Conservation (phyloP, 2,113 vertebrate genomes). For the Leptodactylus fuscus region DNA sequence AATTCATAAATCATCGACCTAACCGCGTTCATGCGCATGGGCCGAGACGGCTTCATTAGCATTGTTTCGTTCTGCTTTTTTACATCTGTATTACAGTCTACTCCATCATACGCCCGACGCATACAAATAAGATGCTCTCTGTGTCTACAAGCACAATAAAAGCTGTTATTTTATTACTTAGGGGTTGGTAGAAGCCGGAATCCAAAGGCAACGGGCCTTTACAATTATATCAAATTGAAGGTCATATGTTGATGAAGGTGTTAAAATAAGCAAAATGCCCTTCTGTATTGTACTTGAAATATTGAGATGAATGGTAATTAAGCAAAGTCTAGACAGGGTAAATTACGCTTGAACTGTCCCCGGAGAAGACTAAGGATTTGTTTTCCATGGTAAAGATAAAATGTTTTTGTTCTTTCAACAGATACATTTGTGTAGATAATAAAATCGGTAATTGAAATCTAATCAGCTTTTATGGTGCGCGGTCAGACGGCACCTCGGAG, state of each 20-base stretch:
- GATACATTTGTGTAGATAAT: constrained; percentile 39
- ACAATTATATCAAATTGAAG: constrained; percentile 26
- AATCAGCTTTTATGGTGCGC: not conserved
- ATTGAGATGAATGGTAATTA: constrained; percentile 40
- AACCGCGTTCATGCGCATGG: not conserved
- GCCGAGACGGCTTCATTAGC: not conserved
- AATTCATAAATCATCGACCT: not conserved
- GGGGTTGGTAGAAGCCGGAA: not conserved
- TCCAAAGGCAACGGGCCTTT: not conserved
- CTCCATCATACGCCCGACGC: not conserved
- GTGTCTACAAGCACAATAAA: not conserved
- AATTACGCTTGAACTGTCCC: constrained; percentile 41
- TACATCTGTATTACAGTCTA: not conserved
- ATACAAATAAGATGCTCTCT: constrained; percentile 14
- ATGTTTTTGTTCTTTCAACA: constrained; percentile 33
- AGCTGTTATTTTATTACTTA: constrained; percentile 12
- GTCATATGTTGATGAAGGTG: constrained; percentile 38
- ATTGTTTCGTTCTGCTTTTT: not conserved
- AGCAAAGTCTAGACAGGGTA: constrained; percentile 34
- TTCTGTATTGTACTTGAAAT: constrained; percentile 35
- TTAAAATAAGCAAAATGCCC: constrained; percentile 40
- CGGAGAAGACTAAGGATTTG: constrained; percentile 24
- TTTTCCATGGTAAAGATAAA: constrained; percentile 35
- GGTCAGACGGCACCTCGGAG: not conserved
- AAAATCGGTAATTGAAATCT: constrained; percentile 39